Evolutionary conservation across 2,113 vertebrate species (phyloP).

Genomic region (Dromas ardeola): DNA sequence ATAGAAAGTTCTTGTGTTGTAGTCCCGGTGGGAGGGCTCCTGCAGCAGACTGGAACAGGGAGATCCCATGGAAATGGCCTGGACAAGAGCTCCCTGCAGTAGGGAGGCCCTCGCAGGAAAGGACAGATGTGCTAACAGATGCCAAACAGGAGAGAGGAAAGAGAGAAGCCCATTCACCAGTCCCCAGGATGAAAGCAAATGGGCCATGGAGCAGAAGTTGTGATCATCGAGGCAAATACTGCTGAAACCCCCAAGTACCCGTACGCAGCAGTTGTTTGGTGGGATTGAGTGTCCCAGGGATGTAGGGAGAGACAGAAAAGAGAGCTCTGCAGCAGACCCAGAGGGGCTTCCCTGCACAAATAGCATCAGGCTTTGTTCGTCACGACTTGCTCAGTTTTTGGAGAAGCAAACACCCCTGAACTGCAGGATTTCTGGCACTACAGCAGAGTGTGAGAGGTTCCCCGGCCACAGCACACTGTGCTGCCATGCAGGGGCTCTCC

Average conservation of each 20-base stretch:
- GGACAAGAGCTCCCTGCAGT: not conserved
- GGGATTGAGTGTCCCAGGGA: not conserved
- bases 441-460: not conserved
- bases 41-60: not conserved
- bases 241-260: not conserved
- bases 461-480: not conserved
- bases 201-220: not conserved
- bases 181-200: not conserved
- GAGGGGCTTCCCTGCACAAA: not conserved
- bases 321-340: not conserved
- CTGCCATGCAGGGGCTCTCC: not conserved
- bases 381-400: not conserved
- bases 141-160: not conserved
- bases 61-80: not conserved
- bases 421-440: not conserved
- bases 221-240: not conserved
- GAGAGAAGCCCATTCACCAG: not conserved
- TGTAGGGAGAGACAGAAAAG: not conserved
- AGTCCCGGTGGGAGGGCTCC: not conserved
- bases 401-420: not conserved
- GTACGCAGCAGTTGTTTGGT: not conserved
- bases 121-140: not conserved
- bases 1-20: not conserved
- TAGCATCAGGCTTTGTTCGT: not conserved
- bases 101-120: not conserved